These are phyloP conservation scores for Lichenostomus cassidix DNA, from an alignment of 2,113 vertebrate genomes.

Conservation along the genomic window DNA sequence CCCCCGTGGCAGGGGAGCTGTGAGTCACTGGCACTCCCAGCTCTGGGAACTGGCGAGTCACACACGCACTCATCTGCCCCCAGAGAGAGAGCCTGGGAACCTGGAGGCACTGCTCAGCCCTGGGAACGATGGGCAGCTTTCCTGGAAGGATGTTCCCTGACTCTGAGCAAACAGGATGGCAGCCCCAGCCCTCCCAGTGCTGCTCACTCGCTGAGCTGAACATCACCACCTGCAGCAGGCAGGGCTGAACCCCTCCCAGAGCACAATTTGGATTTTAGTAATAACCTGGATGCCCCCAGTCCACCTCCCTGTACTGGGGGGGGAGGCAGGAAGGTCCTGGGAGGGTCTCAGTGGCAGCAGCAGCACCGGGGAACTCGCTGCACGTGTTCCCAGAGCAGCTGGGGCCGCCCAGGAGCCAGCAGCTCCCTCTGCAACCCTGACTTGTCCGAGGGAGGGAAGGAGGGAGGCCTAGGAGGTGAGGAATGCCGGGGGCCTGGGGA, in stretches of 20 bases:
- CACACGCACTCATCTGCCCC: not conserved
- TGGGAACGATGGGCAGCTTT: not conserved
- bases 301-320: not conserved
- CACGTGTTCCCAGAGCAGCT: not conserved
- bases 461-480: constrained; percentile 65
- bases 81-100: not conserved
- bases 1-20: not conserved
- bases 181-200: not conserved
- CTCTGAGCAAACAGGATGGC: not conserved
- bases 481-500: constrained; percentile 73
- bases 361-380: not conserved
- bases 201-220: rapidly evolving
- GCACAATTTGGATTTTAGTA: rapidly evolving
- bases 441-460: constrained; percentile 19
- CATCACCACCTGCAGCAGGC: not conserved
- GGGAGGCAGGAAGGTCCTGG: not conserved
- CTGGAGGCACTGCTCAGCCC: not conserved
- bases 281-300: not conserved
- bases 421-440: constrained; percentile 13
- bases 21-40: constrained; percentile 46
- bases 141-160: not conserved
- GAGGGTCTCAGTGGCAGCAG: rapidly evolving
- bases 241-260: not conserved
- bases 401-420: not conserved
- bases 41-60: constrained; percentile 18